Conservation (phyloP, 2,888 invertebrate genomes). For the Tridacna gigas region DNA sequence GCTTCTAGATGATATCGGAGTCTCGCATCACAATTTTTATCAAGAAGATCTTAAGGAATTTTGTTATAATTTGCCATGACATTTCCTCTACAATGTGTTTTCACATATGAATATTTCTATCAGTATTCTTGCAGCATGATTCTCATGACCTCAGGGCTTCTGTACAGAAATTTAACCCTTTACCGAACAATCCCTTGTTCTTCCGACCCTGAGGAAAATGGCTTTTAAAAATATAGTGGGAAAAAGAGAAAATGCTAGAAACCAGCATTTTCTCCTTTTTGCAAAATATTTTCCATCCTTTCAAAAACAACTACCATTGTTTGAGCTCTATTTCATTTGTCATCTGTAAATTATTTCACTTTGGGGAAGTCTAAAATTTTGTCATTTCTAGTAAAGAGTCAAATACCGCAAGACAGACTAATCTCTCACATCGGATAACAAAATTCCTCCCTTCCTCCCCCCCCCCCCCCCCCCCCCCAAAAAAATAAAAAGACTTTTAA, state of each 20-base stretch:
- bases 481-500: too few relatives aligned
- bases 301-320: too few relatives aligned
- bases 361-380: too few relatives aligned
- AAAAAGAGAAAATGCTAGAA: not conserved
- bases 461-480: too few relatives aligned
- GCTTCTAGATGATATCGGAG: slow-evolving; percentile 58
- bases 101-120: slow-evolving; percentile 48
- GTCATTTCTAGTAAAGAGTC: too few relatives aligned
- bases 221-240: not conserved
- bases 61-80: slow-evolving; percentile 58
- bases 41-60: slow-evolving; percentile 44
- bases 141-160: slow-evolving; percentile 30
- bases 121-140: slow-evolving; percentile 30
- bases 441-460: too few relatives aligned
- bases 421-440: too few relatives aligned
- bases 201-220: not conserved
- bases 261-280: not conserved
- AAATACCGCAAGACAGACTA: too few relatives aligned
- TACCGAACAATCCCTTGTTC: not conserved
- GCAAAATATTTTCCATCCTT: not conserved
- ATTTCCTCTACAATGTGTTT: slow-evolving; percentile 55
- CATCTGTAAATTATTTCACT: too few relatives aligned
- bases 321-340: too few relatives aligned
- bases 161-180: not conserved
- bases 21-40: slow-evolving; percentile 49